Conservation (phyloP, 2,888 invertebrate genomes). For the Chrysolina haemoptera region DNA sequence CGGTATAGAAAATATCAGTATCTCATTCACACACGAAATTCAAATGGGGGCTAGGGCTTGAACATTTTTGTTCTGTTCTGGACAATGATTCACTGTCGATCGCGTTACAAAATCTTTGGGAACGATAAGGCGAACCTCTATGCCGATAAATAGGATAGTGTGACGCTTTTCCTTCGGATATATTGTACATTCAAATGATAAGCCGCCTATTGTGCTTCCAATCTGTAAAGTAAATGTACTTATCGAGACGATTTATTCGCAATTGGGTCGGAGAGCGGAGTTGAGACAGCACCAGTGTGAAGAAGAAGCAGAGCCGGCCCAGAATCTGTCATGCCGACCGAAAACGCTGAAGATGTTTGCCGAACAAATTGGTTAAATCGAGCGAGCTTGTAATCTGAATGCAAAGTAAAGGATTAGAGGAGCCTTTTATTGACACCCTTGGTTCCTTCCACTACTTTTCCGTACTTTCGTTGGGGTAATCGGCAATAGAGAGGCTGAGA, state of each 20-base stretch:
- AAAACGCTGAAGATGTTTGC: slow-evolving; percentile 62
- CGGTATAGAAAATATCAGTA: no score
- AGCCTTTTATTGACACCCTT: slow-evolving; percentile 63
- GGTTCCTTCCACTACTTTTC: slow-evolving; percentile 43
- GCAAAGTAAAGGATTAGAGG: slow-evolving; percentile 66
- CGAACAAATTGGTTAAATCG: slow-evolving; percentile 68
- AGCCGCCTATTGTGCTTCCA: slow-evolving; percentile 53
- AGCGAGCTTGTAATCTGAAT: slow-evolving; percentile 66
- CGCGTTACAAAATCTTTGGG: no score
- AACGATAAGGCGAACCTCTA: slow-evolving; percentile 29
- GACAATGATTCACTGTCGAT: no score
- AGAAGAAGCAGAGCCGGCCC: slow-evolving; percentile 28
- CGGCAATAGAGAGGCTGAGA: slow-evolving; percentile 35
- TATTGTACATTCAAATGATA: slow-evolving; percentile 53
- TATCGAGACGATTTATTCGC: slow-evolving; percentile 53
- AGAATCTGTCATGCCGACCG: slow-evolving; percentile 37
- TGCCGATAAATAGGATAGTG: slow-evolving; percentile 29
- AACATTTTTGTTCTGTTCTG: no score
- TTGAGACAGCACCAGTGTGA: slow-evolving; percentile 20
- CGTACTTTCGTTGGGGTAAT: slow-evolving; percentile 37
- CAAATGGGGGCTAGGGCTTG: no score
- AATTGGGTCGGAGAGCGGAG: slow-evolving; percentile 20
- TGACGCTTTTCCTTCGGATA: slow-evolving; percentile 25
- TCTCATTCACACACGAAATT: no score
- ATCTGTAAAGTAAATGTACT: slow-evolving; percentile 59